phyloP scores from a whole-genome alignment of 2,888 invertebrate genomes.

The Biston stratarius region DNA sequence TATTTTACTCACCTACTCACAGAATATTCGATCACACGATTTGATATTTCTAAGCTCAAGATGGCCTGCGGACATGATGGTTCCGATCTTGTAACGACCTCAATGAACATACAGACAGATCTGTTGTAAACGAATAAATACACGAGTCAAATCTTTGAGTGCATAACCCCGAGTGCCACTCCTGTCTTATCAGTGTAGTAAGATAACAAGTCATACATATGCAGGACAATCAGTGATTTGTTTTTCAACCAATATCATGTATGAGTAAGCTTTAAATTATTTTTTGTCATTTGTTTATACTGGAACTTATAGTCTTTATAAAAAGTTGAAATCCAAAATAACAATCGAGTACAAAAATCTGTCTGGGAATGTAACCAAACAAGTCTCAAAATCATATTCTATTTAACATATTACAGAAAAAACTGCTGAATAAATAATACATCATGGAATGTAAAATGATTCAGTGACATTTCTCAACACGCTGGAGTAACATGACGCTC shows the following conservation, averaged over 20 bases:
- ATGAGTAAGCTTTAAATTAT: neutral
- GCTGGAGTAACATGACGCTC: neutral
- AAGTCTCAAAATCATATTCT: slow-evolving; percentile 7
- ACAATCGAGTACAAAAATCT: neutral
- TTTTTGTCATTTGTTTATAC: no score
- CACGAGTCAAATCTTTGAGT: neutral
- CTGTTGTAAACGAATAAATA: neutral
- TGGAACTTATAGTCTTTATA: no score
- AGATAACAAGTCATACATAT: neutral
- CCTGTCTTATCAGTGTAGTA: slow-evolving; percentile 5
- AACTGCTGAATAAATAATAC: neutral
- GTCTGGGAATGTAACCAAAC: slow-evolving; percentile 20
- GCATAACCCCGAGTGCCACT: neutral
- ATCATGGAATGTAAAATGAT: neutral
- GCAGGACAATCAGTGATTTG: neutral
- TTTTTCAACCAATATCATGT: neutral
- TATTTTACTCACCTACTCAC: no score
- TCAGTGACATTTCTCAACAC: neutral
- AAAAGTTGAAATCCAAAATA: no score
- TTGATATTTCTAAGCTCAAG: no score
- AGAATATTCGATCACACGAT: no score
- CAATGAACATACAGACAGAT: slow-evolving; percentile 1
- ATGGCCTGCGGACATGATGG: neutral
- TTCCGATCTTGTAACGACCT: neutral
- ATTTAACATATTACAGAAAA: neutral